These are phyloP conservation scores for Dyspetes luteomarginatus DNA, from an alignment of 2,888 invertebrate genomes.

Conservation along the genomic window DNA sequence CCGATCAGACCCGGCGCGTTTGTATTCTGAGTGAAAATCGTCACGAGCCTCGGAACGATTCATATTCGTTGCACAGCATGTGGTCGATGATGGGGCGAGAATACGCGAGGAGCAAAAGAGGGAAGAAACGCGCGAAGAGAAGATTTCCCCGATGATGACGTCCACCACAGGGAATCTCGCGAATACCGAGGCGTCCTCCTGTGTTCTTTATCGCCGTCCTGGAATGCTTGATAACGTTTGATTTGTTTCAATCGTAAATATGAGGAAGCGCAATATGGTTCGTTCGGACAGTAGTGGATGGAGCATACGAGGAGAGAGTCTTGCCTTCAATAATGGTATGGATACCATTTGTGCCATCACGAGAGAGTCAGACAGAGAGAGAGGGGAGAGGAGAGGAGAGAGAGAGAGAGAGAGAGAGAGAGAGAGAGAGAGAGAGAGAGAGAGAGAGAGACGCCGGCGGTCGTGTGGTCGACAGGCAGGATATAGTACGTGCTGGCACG, in stretches of 20 bases:
- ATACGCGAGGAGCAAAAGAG: conserved; percentile 26
- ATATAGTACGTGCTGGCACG: conserved; percentile 61
- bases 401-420: conserved; percentile 33
- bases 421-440: conserved; percentile 35
- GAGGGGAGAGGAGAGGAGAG: conserved; percentile 31
- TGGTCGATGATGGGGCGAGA: conserved; percentile 58
- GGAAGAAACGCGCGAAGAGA: conserved; percentile 68
- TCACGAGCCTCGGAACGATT: conserved; percentile 31
- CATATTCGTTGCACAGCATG: conserved; percentile 60
- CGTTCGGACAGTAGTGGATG: conserved; percentile 37
- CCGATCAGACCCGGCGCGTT: conserved; percentile 11
- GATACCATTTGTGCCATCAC: conserved; percentile 46
- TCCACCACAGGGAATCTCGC: conserved; percentile 73
- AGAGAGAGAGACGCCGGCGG: conserved; percentile 19
- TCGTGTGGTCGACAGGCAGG: conserved; percentile 16
- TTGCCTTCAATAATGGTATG: conserved; percentile 30
- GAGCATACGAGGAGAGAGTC: neutral
- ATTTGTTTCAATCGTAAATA: conserved; percentile 84
- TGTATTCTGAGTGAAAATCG: conserved; percentile 36
- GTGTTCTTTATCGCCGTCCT: conserved; percentile 82
- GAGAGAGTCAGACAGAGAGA: conserved; percentile 28
- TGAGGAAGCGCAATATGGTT: conserved; percentile 74
- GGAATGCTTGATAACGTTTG: conserved; percentile 84
- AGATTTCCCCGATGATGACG: conserved; percentile 74
- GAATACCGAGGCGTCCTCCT: conserved; percentile 81